These are phyloP conservation scores for Ariopsis seemanni DNA, from an alignment of 2,113 vertebrate species.

Conservation along the genomic window DNA sequence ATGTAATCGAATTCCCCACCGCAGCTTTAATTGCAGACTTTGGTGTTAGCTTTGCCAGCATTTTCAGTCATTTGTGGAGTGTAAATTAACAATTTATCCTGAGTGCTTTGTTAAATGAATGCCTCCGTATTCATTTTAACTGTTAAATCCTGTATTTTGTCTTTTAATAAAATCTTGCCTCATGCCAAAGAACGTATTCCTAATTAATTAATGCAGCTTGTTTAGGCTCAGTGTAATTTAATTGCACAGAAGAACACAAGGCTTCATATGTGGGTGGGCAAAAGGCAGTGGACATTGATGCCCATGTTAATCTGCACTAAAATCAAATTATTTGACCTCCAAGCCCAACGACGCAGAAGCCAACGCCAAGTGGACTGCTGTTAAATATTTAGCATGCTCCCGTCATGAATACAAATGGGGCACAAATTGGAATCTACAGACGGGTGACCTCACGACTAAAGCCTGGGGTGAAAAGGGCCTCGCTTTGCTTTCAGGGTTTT, in stretches of 20 bases:
- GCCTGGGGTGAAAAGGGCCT: slow-evolving; percentile 79
- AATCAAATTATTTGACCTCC: slow-evolving; percentile 98
- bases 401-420: slow-evolving; percentile 98
- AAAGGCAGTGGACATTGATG: slow-evolving; percentile 83
- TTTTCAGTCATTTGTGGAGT: slow-evolving; percentile 50
- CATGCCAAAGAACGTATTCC: slow-evolving; percentile 56
- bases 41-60: slow-evolving; percentile 47
- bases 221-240: slow-evolving; percentile 61
- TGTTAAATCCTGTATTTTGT: not conserved
- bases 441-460: slow-evolving; percentile 92
- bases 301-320: slow-evolving; percentile 90
- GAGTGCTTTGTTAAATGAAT: slow-evolving; percentile 27
- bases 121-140: slow-evolving; percentile 10
- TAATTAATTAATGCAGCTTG: slow-evolving; percentile 66
- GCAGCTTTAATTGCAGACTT: slow-evolving; percentile 52
- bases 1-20: slow-evolving; percentile 26
- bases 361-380: slow-evolving; percentile 87
- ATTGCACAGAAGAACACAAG: slow-evolving; percentile 66
- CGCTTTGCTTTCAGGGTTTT: slow-evolving; percentile 90
- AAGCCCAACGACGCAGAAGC: slow-evolving; percentile 84
- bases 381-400: slow-evolving; percentile 93
- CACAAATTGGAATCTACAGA: slow-evolving; percentile 99
- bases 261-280: slow-evolving; percentile 70
- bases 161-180: not conserved
- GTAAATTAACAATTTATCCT: slow-evolving; percentile 59